phyloP scores from a whole-genome alignment of 2,888 invertebrate genomes.

The Aplocera efformata region DNA sequence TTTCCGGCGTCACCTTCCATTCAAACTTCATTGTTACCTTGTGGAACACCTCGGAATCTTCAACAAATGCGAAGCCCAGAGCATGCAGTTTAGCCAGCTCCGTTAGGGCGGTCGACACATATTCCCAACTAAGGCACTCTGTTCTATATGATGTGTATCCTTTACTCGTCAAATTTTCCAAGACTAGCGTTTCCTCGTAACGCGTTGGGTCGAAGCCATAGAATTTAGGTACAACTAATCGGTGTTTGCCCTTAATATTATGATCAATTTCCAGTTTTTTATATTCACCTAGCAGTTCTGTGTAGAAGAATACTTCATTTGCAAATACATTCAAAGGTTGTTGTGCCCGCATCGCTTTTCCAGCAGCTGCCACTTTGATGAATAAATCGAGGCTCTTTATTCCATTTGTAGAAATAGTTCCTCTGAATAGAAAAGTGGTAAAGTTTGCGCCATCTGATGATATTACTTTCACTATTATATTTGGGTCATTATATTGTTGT shows the following conservation, averaged over 20 bases:
- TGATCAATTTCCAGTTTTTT: constrained; percentile 16
- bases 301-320: constrained; percentile 14
- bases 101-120: constrained; percentile 8
- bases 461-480: constrained; percentile 1
- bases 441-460: constrained; percentile 18
- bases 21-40: constrained; percentile 7
- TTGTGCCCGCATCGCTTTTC: constrained; percentile 6
- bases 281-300: constrained; percentile 8
- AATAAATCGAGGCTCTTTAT: constrained; percentile 17
- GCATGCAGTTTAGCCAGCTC: constrained; percentile 20
- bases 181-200: constrained; percentile 16
- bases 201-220: constrained; percentile 5
- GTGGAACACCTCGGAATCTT: constrained; percentile 12
- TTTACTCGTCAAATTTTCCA: constrained; percentile 12
- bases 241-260: constrained; percentile 5
- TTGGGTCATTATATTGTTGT: constrained; percentile 10
- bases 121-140: constrained; percentile 14
- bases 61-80: constrained; percentile 17
- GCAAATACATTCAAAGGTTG: constrained; percentile 8
- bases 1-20: neutral
- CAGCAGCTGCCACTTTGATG: constrained; percentile 17
- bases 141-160: constrained; percentile 13
- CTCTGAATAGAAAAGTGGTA: constrained; percentile 12
- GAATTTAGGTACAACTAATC: constrained; percentile 8
- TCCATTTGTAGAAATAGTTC: constrained; percentile 8